Conservation (phyloP, 2,113 vertebrate species). For the Oncorhynchus gorbuscha region DNA sequence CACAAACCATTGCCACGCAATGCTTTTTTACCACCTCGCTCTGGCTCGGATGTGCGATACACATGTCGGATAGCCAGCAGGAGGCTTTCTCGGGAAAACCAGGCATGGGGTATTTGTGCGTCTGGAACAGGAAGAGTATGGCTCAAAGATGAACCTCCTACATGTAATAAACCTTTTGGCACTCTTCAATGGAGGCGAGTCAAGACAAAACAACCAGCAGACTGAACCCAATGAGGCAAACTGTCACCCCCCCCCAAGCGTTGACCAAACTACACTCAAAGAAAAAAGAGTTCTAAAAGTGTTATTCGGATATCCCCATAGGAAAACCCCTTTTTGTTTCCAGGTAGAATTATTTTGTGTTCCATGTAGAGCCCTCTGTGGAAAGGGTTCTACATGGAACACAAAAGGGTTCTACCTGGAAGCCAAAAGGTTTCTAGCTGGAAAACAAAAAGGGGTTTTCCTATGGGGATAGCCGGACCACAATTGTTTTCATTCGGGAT, state of each 20-base stretch:
- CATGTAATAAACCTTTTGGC: neutral
- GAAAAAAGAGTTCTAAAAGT: too few relatives aligned
- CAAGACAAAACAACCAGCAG: neutral
- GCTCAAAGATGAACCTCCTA: slow-evolving; percentile 2
- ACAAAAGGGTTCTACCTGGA: too few relatives aligned
- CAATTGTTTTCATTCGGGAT: slow-evolving; percentile 8
- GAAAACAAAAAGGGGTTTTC: too few relatives aligned
- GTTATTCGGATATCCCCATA: too few relatives aligned
- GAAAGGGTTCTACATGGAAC: too few relatives aligned
- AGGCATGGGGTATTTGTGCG: slow-evolving; percentile 20
- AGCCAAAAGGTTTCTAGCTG: too few relatives aligned
- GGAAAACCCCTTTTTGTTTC: too few relatives aligned
- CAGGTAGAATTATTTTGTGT: too few relatives aligned
- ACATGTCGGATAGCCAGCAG: slow-evolving; percentile 29
- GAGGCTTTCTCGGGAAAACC: slow-evolving; percentile 18
- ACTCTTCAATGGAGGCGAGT: neutral
- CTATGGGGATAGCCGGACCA: too few relatives aligned
- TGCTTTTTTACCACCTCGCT: slow-evolving; percentile 31
- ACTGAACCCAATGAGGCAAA: too few relatives aligned
- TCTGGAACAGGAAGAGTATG: slow-evolving; percentile 20
- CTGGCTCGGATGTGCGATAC: slow-evolving; percentile 29
- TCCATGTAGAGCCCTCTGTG: too few relatives aligned
- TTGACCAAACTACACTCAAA: neutral
- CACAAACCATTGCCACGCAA: slow-evolving; percentile 32
- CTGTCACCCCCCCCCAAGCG: neutral